These are phyloP conservation scores for Lasius fuliginosus DNA, from an alignment of 2,888 invertebrate species.

Conservation along the genomic window DNA sequence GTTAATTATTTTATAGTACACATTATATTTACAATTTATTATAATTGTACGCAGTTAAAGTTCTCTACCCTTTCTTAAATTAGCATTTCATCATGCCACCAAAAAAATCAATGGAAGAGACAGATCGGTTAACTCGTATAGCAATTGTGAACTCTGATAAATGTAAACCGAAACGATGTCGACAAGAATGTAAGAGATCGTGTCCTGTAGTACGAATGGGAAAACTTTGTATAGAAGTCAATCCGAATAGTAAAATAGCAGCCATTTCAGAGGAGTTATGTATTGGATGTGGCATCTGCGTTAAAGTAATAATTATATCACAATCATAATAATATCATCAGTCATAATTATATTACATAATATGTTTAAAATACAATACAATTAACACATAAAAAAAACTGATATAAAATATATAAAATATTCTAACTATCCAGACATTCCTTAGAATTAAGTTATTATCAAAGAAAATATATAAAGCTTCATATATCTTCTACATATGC, in stretches of 20 bases:
- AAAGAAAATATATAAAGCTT: neutral
- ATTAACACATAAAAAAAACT: neutral
- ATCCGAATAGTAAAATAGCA: conserved; percentile 98
- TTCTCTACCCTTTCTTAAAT: neutral
- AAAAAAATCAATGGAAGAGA: conserved; percentile 92
- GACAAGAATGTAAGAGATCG: conserved; percentile 99
- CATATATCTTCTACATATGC: neutral
- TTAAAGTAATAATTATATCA: conserved; percentile 91
- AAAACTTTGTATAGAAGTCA: conserved; percentile 99
- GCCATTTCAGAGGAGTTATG: conserved; percentile 99
- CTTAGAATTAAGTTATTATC: neutral
- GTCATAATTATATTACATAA: neutral
- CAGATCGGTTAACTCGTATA: conserved; percentile 98
- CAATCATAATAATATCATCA: neutral
- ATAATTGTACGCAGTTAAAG: neutral
- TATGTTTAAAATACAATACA: neutral
- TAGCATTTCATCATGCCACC: conserved; percentile 88
- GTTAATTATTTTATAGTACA: neutral
- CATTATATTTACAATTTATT: neutral
- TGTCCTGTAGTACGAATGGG: conserved; percentile 99
- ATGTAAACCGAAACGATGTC: conserved; percentile 99
- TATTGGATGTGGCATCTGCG: conserved; percentile 99
- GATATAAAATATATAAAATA: neutral
- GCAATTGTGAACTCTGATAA: conserved; percentile 99
- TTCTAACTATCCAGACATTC: neutral